Evolutionary conservation across 2,888 invertebrate genomes (phyloP).

Genomic region (Muscina levida): DNA sequence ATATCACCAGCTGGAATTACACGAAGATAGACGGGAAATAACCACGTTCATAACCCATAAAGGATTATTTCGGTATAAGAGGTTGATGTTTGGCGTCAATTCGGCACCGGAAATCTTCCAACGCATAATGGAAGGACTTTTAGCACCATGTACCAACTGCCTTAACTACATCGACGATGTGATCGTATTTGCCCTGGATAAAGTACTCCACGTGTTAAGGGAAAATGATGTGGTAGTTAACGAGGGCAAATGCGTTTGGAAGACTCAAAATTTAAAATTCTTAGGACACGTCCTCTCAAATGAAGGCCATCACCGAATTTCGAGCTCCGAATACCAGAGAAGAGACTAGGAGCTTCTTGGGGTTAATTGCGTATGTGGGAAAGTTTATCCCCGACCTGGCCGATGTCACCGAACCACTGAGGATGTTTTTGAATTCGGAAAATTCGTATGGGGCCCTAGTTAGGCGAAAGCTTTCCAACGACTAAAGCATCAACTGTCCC

Average conservation of each 20-base stretch:
- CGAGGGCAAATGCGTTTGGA: constrained; percentile 68
- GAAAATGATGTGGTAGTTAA: constrained; percentile 68
- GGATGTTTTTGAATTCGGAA: constrained; percentile 39
- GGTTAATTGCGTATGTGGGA: constrained; percentile 58
- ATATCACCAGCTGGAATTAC: constrained; percentile 70
- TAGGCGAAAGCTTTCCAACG: constrained; percentile 69
- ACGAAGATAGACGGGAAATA: constrained; percentile 58
- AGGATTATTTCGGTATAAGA: constrained; percentile 70
- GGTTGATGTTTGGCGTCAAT: constrained; percentile 75
- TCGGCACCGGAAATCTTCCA: constrained; percentile 68
- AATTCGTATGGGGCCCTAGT: constrained; percentile 69
- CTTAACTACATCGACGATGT: constrained; percentile 69
- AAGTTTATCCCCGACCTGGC: constrained; percentile 36
- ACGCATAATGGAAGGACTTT: constrained; percentile 67
- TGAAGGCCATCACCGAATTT: constrained; percentile 37
- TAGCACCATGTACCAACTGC: constrained; percentile 74
- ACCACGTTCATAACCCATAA: constrained; percentile 62
- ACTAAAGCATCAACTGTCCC: constrained; percentile 65
- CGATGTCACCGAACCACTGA: constrained; percentile 55
- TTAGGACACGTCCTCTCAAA: constrained; percentile 55
- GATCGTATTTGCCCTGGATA: constrained; percentile 69
- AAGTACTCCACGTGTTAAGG: constrained; percentile 22
- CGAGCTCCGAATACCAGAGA: constrained; percentile 62
- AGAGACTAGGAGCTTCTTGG: constrained; percentile 66
- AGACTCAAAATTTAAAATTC: constrained; percentile 29